Conservation (phyloP, 2,797 vertebrate species). For the Naso thynnoides region DNA sequence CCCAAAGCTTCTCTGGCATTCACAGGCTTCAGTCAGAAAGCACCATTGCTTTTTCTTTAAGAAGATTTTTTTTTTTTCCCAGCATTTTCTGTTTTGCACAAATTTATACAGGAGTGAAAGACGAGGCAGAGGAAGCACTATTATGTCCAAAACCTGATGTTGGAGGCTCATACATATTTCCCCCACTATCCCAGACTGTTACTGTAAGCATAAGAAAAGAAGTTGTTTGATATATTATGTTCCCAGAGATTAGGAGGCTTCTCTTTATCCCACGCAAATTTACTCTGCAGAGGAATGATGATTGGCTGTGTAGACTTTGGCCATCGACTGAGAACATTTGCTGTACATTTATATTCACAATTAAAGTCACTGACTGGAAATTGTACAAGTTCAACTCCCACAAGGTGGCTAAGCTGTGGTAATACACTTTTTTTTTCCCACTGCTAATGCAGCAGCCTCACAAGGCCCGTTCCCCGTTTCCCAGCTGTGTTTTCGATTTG, state of each 20-base stretch:
- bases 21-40: slow-evolving; percentile 67
- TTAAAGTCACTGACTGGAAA: slow-evolving; percentile 23
- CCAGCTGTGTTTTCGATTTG: slow-evolving; percentile 8
- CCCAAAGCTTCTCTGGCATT: slow-evolving; percentile 73
- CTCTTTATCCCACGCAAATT: slow-evolving; percentile 47
- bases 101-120: slow-evolving; percentile 28
- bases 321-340: slow-evolving; percentile 28
- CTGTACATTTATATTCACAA: slow-evolving; percentile 30
- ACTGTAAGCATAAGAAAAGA: slow-evolving; percentile 23
- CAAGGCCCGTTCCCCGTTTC: slow-evolving; percentile 1
- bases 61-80: slow-evolving; percentile 21
- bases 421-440: background rate
- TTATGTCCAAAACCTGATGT: slow-evolving; percentile 36
- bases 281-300: slow-evolving; percentile 14
- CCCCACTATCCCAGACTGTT: slow-evolving; percentile 18
- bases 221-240: slow-evolving; percentile 22
- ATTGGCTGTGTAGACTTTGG: slow-evolving; percentile 28
- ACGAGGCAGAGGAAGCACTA: slow-evolving; percentile 1
- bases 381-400: slow-evolving; percentile 18
- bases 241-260: slow-evolving; percentile 40
- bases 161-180: slow-evolving; percentile 21
- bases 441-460: background rate
- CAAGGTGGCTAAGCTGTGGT: slow-evolving; percentile 5
- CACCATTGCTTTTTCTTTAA: slow-evolving; percentile 52
- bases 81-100: slow-evolving; percentile 31